A percentile compares a stretch with the other conserved stretches of the same genome.
Evolutionary conservation across 2,888 invertebrate species (phyloP).

Genomic region (Thecophora atra): DNA sequence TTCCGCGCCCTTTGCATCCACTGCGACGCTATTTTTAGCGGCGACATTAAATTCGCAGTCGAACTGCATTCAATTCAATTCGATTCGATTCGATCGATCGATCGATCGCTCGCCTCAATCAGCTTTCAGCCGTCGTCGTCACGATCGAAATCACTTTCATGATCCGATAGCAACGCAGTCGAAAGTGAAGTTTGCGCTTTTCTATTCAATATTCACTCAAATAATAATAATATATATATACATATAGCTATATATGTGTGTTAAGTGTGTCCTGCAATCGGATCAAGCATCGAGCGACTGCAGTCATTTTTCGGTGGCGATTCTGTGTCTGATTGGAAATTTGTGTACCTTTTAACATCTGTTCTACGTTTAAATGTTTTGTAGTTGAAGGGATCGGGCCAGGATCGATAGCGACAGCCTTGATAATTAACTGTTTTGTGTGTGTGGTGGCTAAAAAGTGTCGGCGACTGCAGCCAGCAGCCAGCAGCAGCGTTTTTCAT

Average conservation of each 20-base stretch:
- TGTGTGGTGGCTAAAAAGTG: constrained; percentile 41
- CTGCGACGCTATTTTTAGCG: constrained; percentile 28
- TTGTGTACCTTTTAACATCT: constrained; percentile 42
- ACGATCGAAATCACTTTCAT: constrained; percentile 28
- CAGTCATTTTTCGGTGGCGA: background rate
- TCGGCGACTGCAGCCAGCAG: constrained; percentile 7
- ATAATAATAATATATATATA: too few relatives aligned
- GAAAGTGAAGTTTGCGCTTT: constrained; percentile 22
- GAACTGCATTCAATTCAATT: background rate
- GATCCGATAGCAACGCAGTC: constrained; percentile 29
- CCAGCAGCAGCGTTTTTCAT: constrained; percentile 17
- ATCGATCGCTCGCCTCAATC: constrained; percentile 22
- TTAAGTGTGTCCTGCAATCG: constrained; percentile 18
- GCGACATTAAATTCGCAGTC: background rate
- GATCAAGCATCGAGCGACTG: background rate
- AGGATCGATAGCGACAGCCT: background rate
- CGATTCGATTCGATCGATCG: background rate
- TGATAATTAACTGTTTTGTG: constrained; percentile 37
- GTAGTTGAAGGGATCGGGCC: constrained; percentile 16
- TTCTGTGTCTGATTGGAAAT: background rate
- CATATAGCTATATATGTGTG: constrained; percentile 35
- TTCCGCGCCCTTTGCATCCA: constrained; percentile 1
- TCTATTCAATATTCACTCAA: constrained; percentile 14
- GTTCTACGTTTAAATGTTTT: constrained; percentile 49
- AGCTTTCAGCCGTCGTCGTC: constrained; percentile 4